phyloP scores from a whole-genome alignment of 2,888 invertebrate species.

The Thymelicus sylvestris region DNA sequence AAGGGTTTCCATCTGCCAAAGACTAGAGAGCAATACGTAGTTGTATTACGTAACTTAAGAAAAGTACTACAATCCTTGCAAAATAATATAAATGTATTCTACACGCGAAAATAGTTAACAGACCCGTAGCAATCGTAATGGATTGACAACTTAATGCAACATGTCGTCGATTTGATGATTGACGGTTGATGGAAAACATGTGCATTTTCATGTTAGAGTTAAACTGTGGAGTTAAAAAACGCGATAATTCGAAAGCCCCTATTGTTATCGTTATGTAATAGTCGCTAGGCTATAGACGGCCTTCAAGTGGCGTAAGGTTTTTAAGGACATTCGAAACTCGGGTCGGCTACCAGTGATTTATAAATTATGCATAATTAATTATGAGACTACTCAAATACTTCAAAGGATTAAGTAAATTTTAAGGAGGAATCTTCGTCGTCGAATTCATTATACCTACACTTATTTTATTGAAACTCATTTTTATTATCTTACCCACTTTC shows the following conservation, averaged over 20 bases:
- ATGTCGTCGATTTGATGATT: too few species aligned
- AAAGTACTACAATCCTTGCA: too few species aligned
- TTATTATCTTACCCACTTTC: constrained; percentile 5
- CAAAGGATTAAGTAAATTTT: constrained; percentile 1
- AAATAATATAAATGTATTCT: too few species aligned
- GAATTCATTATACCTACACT: constrained; percentile 5
- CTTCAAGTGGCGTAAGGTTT: background rate
- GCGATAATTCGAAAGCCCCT: background rate
- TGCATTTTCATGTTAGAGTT: too few species aligned
- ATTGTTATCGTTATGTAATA: background rate
- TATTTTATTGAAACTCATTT: constrained; percentile 20
- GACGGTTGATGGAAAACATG: too few species aligned
- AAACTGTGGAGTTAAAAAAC: too few species aligned
- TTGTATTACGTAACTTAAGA: too few species aligned
- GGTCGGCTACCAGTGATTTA: background rate
- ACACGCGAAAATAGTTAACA: too few species aligned
- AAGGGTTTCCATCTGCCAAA: too few species aligned
- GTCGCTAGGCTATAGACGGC: background rate
- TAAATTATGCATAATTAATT: constrained; percentile 5
- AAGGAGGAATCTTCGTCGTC: background rate
- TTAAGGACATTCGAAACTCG: background rate
- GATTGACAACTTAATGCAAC: too few species aligned
- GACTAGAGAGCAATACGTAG: too few species aligned
- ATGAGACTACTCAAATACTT: background rate
- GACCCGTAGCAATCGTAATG: too few species aligned